Conservation (phyloP, 1,140 invertebrate species). For the Habropoda laboriosa region DNA sequence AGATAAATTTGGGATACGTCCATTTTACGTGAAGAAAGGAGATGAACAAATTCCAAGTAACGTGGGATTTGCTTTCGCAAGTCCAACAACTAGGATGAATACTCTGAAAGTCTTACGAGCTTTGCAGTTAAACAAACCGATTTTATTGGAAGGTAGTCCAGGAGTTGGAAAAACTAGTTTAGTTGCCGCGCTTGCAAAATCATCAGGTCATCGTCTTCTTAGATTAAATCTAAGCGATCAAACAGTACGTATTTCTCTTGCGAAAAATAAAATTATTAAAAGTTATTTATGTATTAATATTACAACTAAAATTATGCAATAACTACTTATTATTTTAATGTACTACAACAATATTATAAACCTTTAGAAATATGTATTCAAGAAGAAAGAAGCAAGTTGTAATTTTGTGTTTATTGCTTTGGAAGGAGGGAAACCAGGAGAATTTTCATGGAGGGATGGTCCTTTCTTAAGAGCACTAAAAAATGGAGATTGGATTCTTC, state of each 20-base stretch:
- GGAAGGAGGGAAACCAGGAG: constrained; percentile 91
- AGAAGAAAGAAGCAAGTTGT: too few species aligned
- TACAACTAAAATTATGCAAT: not conserved
- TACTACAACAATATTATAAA: not conserved
- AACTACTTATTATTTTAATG: not conserved
- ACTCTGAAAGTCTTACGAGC: constrained; percentile 92
- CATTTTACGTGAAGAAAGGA: constrained; percentile 87
- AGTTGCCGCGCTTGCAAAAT: constrained; percentile 94
- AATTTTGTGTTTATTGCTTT: constrained; percentile 72
- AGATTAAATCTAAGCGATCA: constrained; percentile 99
- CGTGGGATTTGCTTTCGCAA: constrained; percentile 86
- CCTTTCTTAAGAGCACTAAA: constrained; percentile 96
- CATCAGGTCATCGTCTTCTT: constrained; percentile 91
- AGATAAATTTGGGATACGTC: constrained; percentile 86
- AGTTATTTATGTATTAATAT: too few species aligned
- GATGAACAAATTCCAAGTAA: constrained; percentile 59
- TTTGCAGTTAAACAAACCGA: constrained; percentile 94
- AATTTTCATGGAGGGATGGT: constrained; percentile 98
- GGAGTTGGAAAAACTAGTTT: constrained; percentile 99
- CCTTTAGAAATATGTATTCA: too few species aligned
- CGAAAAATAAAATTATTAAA: not conserved
- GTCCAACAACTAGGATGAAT: constrained; percentile 93
- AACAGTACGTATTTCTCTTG: constrained; percentile 86
- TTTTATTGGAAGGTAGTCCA: constrained; percentile 98
- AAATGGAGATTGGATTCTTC: constrained; percentile 96